Evolutionary conservation across 2,113 vertebrate species (phyloP), one percentile per base, ranked within the genome.

Genomic region (Salvelinus namaycush): DNA sequence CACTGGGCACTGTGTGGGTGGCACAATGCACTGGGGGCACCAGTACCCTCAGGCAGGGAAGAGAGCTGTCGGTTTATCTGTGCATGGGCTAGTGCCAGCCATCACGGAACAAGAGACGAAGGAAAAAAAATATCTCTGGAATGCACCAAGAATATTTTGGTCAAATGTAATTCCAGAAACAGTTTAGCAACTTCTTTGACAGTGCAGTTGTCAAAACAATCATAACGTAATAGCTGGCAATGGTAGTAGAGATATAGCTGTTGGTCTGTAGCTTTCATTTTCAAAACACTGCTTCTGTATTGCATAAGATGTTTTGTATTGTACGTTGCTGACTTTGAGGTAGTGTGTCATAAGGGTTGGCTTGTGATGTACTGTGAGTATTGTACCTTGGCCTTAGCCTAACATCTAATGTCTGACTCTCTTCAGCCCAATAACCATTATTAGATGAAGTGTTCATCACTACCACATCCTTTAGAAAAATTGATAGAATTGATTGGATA

Each of bases 1-100:
- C 27, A 84, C 57, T 73, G 65, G 72, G 72, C 76, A 80, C 69
- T 77, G 84, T 80, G 86, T 84, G 59, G 74, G 76, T 76, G 39
- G 39, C 39, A 44, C 39, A 44, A 44, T 44, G 39, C 39, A 44
- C 39, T 44, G 39, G 72, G 26, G 5, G 39, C 57, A 72, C 67
- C 70, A 75, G 72, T 76, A 81, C 81, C 77, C 44, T 51, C 57
- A 31, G 31, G 64, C 60, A 73, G 22, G 60, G 64, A 57, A 74
- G 60, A 76, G 34, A 70, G 66, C 22, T 24, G 14, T 3, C 20
- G n/a, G 24, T 72, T 75, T 88, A 75, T 88, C 76, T 77, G 59
- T 73, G 49, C 65, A 68, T 74, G 16, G 68, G 73, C 44, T 54
- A 39, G 54, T 20, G 9, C 16, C 34, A 67, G 57, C 29, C 31